Evolutionary conservation across 2,888 invertebrate species (phyloP).

Genomic region (Melanchra persicariae): DNA sequence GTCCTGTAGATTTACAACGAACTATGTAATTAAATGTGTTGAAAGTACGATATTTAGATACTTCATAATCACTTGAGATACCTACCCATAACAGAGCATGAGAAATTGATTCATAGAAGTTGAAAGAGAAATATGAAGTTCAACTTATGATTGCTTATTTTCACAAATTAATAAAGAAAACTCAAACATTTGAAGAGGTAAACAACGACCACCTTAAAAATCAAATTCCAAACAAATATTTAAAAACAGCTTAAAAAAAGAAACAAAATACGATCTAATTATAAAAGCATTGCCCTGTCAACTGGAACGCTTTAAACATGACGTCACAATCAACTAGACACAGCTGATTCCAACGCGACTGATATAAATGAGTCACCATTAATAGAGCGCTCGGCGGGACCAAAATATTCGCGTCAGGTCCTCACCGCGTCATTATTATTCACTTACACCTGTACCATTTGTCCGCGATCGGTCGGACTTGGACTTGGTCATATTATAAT

Average conservation of each 20-base stretch:
- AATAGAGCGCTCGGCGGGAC: slow-evolving; percentile 62
- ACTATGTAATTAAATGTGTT: too few relatives aligned
- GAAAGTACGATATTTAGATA: too few relatives aligned
- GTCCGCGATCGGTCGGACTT: slow-evolving; percentile 40
- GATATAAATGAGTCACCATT: slow-evolving; percentile 63
- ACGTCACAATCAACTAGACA: slow-evolving; percentile 37
- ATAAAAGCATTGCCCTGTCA: slow-evolving; percentile 17
- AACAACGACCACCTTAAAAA: neutral
- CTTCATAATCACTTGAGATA: too few relatives aligned
- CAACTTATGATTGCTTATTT: too few relatives aligned
- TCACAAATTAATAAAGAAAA: neutral
- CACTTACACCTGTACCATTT: slow-evolving; percentile 67
- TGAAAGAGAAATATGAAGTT: too few relatives aligned
- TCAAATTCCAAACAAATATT: neutral
- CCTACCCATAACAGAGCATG: too few relatives aligned
- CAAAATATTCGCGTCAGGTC: slow-evolving; percentile 62
- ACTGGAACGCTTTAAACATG: slow-evolving; percentile 27
- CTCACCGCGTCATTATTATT: slow-evolving; percentile 61
- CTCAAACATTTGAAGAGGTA: neutral
- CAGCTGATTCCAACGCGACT: slow-evolving; percentile 45
- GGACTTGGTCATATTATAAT: neutral
- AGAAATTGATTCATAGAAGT: too few relatives aligned
- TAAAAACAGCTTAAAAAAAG: neutral
- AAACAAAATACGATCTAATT: slow-evolving; percentile 4
- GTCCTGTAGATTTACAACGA: too few relatives aligned